These are phyloP conservation scores for Luehdorfia chinensis DNA, from an alignment of 1,140 invertebrate genomes.

Conservation along the genomic window DNA sequence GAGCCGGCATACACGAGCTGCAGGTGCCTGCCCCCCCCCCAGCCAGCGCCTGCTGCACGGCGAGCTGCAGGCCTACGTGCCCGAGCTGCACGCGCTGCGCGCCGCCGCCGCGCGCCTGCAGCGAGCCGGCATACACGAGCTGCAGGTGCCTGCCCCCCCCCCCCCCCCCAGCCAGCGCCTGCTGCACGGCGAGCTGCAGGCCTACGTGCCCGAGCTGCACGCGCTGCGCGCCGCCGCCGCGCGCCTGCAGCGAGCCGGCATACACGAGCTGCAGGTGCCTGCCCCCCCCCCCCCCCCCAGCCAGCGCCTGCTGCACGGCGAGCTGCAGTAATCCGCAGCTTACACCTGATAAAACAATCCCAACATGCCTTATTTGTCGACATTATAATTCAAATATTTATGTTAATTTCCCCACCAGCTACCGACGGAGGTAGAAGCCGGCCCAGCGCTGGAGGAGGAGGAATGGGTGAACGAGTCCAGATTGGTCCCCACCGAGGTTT, in stretches of 20 bases:
- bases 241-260: no score
- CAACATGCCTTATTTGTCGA: no score
- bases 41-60: slow-evolving; percentile 93
- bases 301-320: no score
- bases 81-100: slow-evolving; percentile 92
- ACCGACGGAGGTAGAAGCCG: slow-evolving; percentile 81
- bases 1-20: slow-evolving; percentile 78
- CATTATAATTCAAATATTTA: not conserved
- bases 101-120: slow-evolving; percentile 90
- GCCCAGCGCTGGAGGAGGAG: slow-evolving; percentile 82
- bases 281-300: no score
- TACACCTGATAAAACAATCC: no score
- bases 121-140: slow-evolving; percentile 85
- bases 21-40: slow-evolving; percentile 89
- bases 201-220: no score
- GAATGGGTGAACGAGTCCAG: slow-evolving; percentile 87
- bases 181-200: no score
- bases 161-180: no score
- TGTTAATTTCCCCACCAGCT: slow-evolving; percentile 65
- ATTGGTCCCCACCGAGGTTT: slow-evolving; percentile 92
- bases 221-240: no score
- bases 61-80: slow-evolving; percentile 93
- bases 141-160: slow-evolving; percentile 75
- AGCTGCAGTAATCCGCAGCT: no score
- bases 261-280: no score